phyloP scores from a whole-genome alignment of 1,140 invertebrate genomes.

The Holotrichia oblita region DNA sequence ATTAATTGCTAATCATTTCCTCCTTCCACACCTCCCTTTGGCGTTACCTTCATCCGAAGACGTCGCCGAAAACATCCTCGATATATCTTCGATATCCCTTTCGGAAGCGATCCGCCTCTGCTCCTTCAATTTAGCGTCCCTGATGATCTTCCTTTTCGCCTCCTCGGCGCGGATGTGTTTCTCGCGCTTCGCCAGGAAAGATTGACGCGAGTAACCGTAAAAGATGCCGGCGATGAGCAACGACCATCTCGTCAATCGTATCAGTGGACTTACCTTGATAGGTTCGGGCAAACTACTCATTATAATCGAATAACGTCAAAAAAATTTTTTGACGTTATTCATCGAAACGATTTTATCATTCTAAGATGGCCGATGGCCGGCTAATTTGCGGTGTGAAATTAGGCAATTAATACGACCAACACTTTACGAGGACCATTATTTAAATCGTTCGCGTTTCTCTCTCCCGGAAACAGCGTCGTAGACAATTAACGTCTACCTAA shows the following conservation, averaged over 20 bases:
- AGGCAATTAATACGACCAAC: too few relatives aligned
- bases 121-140: constrained; percentile 40
- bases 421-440: too few relatives aligned
- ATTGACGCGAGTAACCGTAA: constrained; percentile 32
- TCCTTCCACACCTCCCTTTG: too few relatives aligned
- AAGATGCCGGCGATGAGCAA: constrained; percentile 39
- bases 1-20: too few relatives aligned
- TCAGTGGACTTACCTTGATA: constrained; percentile 1
- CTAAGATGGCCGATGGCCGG: too few relatives aligned
- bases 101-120: constrained; percentile 19
- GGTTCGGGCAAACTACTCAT: constrained; percentile 5
- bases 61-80: not conserved
- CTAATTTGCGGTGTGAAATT: too few relatives aligned
- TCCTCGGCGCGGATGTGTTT: constrained; percentile 36
- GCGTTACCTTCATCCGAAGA: not conserved
- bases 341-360: too few relatives aligned
- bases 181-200: constrained; percentile 16
- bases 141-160: not conserved
- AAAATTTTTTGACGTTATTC: too few relatives aligned
- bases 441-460: too few relatives aligned
- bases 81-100: constrained; percentile 18
- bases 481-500: too few relatives aligned
- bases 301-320: too few relatives aligned
- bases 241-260: constrained; percentile 35
- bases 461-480: too few relatives aligned